These are phyloP conservation scores for Leptopilina drosophilae DNA, from an alignment of 2,888 invertebrate genomes.

Conservation along the genomic window DNA sequence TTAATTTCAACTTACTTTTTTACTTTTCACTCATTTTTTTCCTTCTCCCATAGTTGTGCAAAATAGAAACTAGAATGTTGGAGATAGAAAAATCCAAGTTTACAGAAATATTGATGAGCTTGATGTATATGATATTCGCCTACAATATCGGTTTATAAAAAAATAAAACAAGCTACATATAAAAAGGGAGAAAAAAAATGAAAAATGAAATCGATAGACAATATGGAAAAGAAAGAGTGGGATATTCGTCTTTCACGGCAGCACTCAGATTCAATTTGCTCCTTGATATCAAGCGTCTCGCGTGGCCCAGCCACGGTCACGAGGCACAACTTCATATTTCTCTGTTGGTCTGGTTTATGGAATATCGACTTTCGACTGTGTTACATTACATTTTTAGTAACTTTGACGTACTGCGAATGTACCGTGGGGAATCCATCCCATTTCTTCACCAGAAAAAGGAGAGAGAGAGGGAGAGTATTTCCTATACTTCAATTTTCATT, in stretches of 20 bases:
- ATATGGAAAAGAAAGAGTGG: slow-evolving; percentile 51
- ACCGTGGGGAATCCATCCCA: slow-evolving; percentile 44
- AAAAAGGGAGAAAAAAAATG: neutral
- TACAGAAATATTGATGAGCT: slow-evolving; percentile 14
- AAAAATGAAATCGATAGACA: slow-evolving; percentile 13
- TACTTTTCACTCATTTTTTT: no score
- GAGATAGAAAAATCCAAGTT: neutral
- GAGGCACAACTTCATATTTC: slow-evolving; percentile 41
- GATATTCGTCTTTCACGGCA: slow-evolving; percentile 71
- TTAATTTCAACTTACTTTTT: no score
- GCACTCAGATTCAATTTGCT: slow-evolving; percentile 70
- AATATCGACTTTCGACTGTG: slow-evolving; percentile 52
- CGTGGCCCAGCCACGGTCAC: slow-evolving; percentile 45
- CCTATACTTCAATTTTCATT: slow-evolving; percentile 10
- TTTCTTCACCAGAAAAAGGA: neutral
- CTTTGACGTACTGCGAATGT: slow-evolving; percentile 61
- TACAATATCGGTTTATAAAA: neutral
- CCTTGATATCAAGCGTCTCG: slow-evolving; percentile 66
- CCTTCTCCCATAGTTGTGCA: neutral
- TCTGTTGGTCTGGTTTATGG: slow-evolving; percentile 52
- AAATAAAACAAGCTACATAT: no score
- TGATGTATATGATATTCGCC: neutral
- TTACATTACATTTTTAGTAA: slow-evolving; percentile 59
- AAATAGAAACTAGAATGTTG: neutral
- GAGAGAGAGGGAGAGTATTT: neutral